Evolutionary conservation across 2,797 vertebrate species (phyloP).

Genomic region (Brachymystax lenok): DNA sequence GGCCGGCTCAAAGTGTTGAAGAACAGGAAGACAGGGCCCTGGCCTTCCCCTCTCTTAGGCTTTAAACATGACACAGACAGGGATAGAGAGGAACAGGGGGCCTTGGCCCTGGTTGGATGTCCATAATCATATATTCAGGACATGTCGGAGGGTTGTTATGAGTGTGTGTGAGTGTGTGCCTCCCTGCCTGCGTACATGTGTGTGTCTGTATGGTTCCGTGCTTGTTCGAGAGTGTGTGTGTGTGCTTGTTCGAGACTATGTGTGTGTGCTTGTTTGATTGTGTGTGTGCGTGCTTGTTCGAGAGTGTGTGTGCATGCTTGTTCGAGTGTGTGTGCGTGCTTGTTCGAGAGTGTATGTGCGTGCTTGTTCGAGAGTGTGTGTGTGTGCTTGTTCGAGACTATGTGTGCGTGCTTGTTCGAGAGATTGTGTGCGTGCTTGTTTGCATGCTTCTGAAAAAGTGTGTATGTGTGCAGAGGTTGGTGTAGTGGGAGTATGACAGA

Average conservation of each 20-base stretch:
- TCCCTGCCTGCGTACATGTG: too few relatives aligned
- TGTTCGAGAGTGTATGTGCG: too few relatives aligned
- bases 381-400: too few relatives aligned
- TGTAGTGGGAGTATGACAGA: constrained; percentile 14
- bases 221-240: too few relatives aligned
- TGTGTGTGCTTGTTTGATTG: too few relatives aligned
- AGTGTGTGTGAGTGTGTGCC: neutral
- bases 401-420: too few relatives aligned
- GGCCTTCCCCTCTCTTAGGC: neutral
- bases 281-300: too few relatives aligned
- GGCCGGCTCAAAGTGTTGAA: constrained; percentile 4
- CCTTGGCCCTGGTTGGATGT: neutral
- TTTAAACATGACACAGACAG: neutral
- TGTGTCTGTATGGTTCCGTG: too few relatives aligned
- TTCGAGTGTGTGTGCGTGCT: too few relatives aligned
- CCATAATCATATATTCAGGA: neutral
- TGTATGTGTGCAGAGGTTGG: neutral
- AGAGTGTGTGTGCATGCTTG: too few relatives aligned
- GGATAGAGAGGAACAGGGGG: neutral
- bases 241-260: too few relatives aligned
- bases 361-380: too few relatives aligned
- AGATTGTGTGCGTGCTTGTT: neutral
- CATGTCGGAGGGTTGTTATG: neutral
- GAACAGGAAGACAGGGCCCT: neutral
- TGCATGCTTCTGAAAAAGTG: neutral